Conservation (phyloP, 2,113 vertebrate species). For the Microtus pennsylvanicus region DNA sequence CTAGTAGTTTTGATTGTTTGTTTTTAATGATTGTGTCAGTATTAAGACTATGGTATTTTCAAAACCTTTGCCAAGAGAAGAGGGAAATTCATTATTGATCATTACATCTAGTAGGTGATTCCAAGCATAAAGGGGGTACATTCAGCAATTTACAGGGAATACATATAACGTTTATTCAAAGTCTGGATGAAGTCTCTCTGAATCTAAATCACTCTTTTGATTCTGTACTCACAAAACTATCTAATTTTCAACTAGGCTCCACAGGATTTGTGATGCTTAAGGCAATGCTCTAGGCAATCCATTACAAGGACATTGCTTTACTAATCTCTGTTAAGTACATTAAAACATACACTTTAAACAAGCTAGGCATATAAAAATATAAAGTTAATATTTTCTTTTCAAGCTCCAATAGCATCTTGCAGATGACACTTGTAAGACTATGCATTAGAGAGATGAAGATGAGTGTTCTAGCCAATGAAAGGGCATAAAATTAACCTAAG, state of each 20-base stretch:
- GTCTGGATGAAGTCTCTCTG: neutral
- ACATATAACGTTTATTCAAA: neutral
- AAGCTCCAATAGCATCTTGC: neutral
- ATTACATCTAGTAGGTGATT: neutral
- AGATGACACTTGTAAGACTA: neutral
- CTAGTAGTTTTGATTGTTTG: neutral
- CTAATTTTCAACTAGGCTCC: neutral
- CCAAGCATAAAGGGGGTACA: neutral
- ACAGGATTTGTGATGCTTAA: neutral
- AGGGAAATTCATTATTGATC: neutral
- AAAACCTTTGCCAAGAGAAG: neutral
- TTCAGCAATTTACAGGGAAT: neutral
- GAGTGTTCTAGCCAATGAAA: neutral
- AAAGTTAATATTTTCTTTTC: slow-evolving; percentile 31
- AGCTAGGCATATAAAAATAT: slow-evolving; percentile 2
- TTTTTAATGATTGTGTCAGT: neutral
- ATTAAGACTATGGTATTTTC: neutral
- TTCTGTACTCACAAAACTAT: neutral
- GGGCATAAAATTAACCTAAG: neutral
- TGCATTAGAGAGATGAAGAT: neutral
- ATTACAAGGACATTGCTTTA: neutral
- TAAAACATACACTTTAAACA: slow-evolving; percentile 12
- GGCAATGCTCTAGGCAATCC: neutral
- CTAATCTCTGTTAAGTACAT: neutral
- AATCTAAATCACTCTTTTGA: neutral